Conservation (phyloP, 2,113 vertebrate species). For the Gallinago paraguaiae region DNA sequence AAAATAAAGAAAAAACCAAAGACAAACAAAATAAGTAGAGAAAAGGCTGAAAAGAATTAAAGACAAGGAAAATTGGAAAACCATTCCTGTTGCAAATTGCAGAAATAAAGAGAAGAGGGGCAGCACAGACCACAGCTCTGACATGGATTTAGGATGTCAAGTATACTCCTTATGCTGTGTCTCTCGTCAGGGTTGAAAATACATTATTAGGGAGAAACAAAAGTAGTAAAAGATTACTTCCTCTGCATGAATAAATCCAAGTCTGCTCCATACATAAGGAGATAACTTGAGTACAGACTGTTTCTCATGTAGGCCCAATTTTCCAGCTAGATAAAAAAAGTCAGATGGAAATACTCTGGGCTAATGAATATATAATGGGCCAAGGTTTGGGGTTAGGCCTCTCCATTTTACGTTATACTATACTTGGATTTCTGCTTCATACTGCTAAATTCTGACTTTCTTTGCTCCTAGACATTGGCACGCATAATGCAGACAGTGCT, state of each 20-base stretch:
- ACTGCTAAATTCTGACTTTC: not conserved
- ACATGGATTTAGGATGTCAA: not conserved
- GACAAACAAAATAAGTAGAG: not conserved
- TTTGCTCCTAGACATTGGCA: not conserved
- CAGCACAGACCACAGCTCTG: not conserved
- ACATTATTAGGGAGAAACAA: not conserved
- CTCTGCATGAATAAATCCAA: not conserved
- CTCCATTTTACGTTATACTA: not conserved
- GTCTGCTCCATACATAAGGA: not conserved
- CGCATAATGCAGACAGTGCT: not conserved
- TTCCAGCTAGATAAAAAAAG: not conserved
- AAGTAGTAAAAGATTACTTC: not conserved
- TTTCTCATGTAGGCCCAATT: not conserved
- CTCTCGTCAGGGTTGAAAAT: not conserved
- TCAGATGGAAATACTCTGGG: not conserved
- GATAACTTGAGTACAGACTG: not conserved
- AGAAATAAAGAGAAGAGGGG: not conserved
- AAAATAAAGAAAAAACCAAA: not conserved
- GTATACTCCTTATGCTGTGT: not conserved
- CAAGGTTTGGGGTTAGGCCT: not conserved
- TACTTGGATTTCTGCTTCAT: not conserved
- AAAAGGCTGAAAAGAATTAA: not conserved
- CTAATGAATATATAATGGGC: not conserved
- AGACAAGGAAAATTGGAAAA: not conserved
- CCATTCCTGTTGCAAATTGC: not conserved